These are phyloP conservation scores for Leucoraja erinaceus DNA, from an alignment of 2,113 vertebrate species.

Conservation along the genomic window DNA sequence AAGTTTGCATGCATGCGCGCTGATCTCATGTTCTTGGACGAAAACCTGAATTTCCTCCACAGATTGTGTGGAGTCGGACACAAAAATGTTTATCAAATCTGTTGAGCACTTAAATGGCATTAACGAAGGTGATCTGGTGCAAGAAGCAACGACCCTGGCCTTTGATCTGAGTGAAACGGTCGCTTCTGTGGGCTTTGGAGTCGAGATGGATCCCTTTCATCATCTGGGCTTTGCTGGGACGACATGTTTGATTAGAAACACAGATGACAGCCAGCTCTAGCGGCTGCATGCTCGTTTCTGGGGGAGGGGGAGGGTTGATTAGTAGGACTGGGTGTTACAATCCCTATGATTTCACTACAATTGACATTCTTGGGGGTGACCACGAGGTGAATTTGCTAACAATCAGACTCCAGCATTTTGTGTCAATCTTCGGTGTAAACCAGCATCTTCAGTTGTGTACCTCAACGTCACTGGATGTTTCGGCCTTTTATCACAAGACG, in stretches of 20 bases:
- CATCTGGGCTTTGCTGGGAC: slow-evolving; percentile 43
- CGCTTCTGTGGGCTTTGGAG: slow-evolving; percentile 46
- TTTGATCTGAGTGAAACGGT: slow-evolving; percentile 48
- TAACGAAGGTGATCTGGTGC: slow-evolving; percentile 44
- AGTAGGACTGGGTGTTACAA: no score
- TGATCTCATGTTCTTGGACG: slow-evolving; percentile 29
- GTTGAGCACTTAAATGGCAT: slow-evolving; percentile 42
- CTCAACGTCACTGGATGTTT: no score
- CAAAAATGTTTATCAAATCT: slow-evolving; percentile 37
- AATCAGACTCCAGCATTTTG: no score
- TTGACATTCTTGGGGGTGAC: no score
- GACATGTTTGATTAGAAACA: slow-evolving; percentile 47
- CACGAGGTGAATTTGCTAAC: no score
- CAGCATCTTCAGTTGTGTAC: no score
- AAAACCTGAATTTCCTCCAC: slow-evolving; percentile 39
- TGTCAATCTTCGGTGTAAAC: no score
- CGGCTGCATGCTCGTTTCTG: slow-evolving; percentile 40
- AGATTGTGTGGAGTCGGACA: slow-evolving; percentile 28
- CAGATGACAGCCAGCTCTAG: slow-evolving; percentile 33
- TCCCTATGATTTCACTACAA: no score
- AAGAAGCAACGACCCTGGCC: slow-evolving; percentile 46
- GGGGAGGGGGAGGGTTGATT: slow-evolving; percentile 41
- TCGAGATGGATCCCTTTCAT: slow-evolving; percentile 48
- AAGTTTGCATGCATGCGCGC: slow-evolving; percentile 10
- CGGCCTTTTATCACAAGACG: no score